These are phyloP conservation scores for Patella caerulea DNA, from an alignment of 2,888 invertebrate species.

Conservation along the genomic window DNA sequence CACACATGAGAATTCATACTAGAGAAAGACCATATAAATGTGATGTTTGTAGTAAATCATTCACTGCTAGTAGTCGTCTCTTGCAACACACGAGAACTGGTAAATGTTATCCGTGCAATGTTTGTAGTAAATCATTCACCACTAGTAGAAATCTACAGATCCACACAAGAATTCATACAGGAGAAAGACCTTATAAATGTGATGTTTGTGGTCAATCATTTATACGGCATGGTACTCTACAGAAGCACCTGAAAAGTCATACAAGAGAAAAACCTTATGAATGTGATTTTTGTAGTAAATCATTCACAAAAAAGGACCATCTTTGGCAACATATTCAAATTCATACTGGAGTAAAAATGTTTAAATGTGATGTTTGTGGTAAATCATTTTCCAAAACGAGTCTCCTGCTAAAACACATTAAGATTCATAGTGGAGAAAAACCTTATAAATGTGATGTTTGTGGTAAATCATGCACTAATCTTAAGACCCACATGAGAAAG, in stretches of 20 bases:
- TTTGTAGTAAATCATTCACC: constrained; percentile 3
- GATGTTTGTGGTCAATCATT: not conserved
- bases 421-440: too few species aligned
- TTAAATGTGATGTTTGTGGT: not conserved
- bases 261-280: not conserved
- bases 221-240: not conserved
- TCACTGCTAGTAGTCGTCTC: not conserved
- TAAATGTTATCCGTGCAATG: not conserved
- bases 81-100: not conserved
- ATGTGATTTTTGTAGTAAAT: not conserved
- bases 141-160: not conserved
- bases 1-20: not conserved
- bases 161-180: constrained; percentile 4
- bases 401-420: too few species aligned
- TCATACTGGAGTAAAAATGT: not conserved
- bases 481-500: too few species aligned
- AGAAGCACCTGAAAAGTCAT: not conserved
- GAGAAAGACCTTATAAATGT: not conserved
- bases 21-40: not conserved
- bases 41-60: not conserved
- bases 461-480: too few species aligned
- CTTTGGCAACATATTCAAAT: not conserved
- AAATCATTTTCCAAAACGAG: not conserved
- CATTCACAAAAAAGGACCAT: not conserved
- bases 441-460: too few species aligned